phyloP scores from a whole-genome alignment of 2,113 vertebrate species.

The Anoura caudifer region DNA sequence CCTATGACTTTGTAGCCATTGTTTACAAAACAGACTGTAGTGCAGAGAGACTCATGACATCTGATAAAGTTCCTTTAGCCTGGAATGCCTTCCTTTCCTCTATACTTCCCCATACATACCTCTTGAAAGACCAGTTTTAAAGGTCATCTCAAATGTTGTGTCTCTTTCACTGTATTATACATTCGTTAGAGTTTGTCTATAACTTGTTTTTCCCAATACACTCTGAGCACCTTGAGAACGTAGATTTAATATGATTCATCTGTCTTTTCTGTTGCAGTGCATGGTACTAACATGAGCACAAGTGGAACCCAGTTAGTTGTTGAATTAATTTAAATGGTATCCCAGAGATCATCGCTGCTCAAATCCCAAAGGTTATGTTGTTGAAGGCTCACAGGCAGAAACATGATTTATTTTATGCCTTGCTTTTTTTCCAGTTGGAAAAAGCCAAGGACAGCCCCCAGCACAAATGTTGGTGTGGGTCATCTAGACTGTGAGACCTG shows the following conservation, averaged over 20 bases:
- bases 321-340: conserved; percentile 6
- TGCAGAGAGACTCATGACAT: not conserved
- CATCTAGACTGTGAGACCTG: conserved; percentile 24
- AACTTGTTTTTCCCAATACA: not conserved
- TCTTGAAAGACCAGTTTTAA: conserved; percentile 1
- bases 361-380: not conserved
- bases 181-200: not conserved
- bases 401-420: not conserved
- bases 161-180: not conserved
- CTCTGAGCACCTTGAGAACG: not conserved
- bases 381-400: not conserved
- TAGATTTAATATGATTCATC: not conserved
- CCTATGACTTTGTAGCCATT: not conserved
- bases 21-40: not conserved
- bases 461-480: not conserved
- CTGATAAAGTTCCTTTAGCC: not conserved
- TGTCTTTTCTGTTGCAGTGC: not conserved
- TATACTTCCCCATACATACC: not conserved
- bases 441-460: not conserved
- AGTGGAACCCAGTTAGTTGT: not conserved
- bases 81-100: not conserved
- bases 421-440: not conserved
- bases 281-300: not conserved
- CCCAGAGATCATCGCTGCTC: not conserved
- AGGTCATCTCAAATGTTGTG: not conserved